A percentile compares a stretch with the other conserved stretches of the same genome.
phyloP scores from a whole-genome alignment of 1,140 invertebrate genomes.

The Ceratina australensis region DNA sequence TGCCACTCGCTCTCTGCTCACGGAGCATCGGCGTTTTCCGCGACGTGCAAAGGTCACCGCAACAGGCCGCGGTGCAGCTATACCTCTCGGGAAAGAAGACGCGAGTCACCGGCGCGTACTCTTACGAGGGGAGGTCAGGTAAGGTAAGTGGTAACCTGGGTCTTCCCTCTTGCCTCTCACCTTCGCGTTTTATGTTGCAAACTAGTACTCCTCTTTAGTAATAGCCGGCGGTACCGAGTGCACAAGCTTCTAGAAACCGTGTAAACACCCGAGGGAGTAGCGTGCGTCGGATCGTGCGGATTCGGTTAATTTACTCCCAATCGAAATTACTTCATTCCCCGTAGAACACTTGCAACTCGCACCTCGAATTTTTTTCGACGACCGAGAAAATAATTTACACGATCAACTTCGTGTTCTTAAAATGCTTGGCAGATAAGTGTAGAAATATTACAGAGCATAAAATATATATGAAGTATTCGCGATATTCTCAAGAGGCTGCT shows the following conservation, averaged over 20 bases:
- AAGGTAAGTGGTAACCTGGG: conserved; percentile 64
- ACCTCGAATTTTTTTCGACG: too few relatives aligned
- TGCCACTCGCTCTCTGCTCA: conserved; percentile 61
- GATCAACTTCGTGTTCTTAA: too few relatives aligned
- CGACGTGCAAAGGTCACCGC: conserved; percentile 63
- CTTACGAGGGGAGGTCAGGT: conserved; percentile 65
- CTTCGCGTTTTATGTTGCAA: conserved; percentile 61
- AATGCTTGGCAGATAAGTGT: too few relatives aligned
- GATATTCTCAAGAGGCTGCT: conserved; percentile 6
- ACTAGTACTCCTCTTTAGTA: conserved; percentile 61
- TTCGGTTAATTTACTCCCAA: conserved; percentile 3
- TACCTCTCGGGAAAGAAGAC: conserved; percentile 60
- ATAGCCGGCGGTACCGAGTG: conserved; percentile 43
- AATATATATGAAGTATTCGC: conserved; percentile 16
- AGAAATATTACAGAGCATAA: not conserved
- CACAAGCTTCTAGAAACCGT: conserved; percentile 26
- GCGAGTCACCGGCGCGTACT: conserved; percentile 63
- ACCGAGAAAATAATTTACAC: too few relatives aligned
- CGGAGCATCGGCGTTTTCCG: conserved; percentile 65
- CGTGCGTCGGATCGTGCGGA: not conserved
- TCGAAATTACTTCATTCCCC: not conserved
- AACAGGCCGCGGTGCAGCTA: conserved; percentile 56
- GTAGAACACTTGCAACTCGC: too few relatives aligned
- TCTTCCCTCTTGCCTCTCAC: conserved; percentile 62
- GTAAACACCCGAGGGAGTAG: conserved; percentile 6